Evolutionary conservation across 1,140 invertebrate genomes (phyloP), one percentile per base, ranked within the genome.

Genomic region (Trichoplusia ni): DNA sequence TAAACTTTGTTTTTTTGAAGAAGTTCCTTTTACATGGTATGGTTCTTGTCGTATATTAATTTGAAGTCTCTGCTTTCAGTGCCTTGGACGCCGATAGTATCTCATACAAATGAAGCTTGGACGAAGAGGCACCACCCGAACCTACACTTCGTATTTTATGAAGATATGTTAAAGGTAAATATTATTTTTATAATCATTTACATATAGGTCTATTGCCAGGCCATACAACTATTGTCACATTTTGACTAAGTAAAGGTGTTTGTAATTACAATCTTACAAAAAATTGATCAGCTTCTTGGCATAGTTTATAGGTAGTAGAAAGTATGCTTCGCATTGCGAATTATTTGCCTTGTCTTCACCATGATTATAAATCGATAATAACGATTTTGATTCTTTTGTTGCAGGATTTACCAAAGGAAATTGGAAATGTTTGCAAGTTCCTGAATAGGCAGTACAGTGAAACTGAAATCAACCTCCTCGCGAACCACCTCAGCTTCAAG

Each of bases 61-160:
- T 2, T 13, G 0, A 42, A 38, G 19, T 54, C 33, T 53, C 54
- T 42, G 19, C 54, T 91, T 87, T 60, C 66, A 95, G 94, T 94
- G 73, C 91, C 93, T 0, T 96, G 94, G 94, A 92, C 93, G 37
- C 95, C 96, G 0, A 93, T 93, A 71, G 94, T 95, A 90, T 91
- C 93, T 40, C 95, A 97, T 73, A 77, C 96, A 0, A 93, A 94
- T 65, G 95, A 96, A 88, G 95, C 94, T 0, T 95, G 94, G 92
- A 65, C 90, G 0, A 73, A 90, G 13, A 90, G 93, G 59, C 66
- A 95, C 58, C 88, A 95, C 68, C 83, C 92, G 5, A 97, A 97
- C 85, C 77, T 97, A n/a, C 83, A 96, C 1, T 96, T 96, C 77
- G 73, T 96, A 7, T 96, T 95, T 71, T 97, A 97, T 75, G 96